phyloP scores from a whole-genome alignment of 1,140 invertebrate genomes.

The Aphidius ervi region DNA sequence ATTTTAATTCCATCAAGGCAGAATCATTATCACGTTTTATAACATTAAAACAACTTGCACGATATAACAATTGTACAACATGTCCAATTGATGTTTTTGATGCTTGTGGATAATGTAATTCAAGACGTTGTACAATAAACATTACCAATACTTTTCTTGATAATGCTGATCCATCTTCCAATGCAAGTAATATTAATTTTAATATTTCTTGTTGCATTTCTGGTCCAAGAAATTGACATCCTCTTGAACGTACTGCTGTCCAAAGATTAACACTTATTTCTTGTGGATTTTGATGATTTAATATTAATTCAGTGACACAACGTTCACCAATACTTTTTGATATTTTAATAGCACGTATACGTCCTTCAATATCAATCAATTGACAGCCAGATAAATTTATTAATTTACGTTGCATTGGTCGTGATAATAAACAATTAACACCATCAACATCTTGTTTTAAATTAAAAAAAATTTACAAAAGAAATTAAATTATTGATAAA shows the following conservation, averaged over 20 bases:
- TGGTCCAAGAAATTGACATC: slow-evolving; percentile 98
- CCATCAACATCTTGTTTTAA: too few relatives aligned
- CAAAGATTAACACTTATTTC: slow-evolving; percentile 91
- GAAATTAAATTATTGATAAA: neutral
- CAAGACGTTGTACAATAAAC: slow-evolving; percentile 95
- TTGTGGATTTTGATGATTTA: slow-evolving; percentile 91
- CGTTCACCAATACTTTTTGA: slow-evolving; percentile 90
- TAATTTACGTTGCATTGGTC: slow-evolving; percentile 93
- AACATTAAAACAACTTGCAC: slow-evolving; percentile 97
- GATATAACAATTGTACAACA: slow-evolving; percentile 95
- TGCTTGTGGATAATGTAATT: slow-evolving; percentile 94
- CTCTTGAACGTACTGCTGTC: slow-evolving; percentile 92
- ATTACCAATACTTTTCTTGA: slow-evolving; percentile 97
- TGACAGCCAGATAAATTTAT: slow-evolving; percentile 91
- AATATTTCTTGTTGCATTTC: slow-evolving; percentile 99
- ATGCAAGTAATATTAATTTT: slow-evolving; percentile 85
- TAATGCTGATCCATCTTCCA: slow-evolving; percentile 95
- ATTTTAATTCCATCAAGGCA: slow-evolving; percentile 97
- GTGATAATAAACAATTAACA: slow-evolving; percentile 59
- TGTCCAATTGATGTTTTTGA: slow-evolving; percentile 98
- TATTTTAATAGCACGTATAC: slow-evolving; percentile 75
- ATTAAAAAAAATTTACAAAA: too few relatives aligned
- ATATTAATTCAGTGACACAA: slow-evolving; percentile 89
- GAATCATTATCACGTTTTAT: slow-evolving; percentile 97
- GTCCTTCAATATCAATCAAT: slow-evolving; percentile 82